These are phyloP conservation scores for Tragopan temminckii DNA, from an alignment of 2,797 vertebrate species.

Conservation along the genomic window DNA sequence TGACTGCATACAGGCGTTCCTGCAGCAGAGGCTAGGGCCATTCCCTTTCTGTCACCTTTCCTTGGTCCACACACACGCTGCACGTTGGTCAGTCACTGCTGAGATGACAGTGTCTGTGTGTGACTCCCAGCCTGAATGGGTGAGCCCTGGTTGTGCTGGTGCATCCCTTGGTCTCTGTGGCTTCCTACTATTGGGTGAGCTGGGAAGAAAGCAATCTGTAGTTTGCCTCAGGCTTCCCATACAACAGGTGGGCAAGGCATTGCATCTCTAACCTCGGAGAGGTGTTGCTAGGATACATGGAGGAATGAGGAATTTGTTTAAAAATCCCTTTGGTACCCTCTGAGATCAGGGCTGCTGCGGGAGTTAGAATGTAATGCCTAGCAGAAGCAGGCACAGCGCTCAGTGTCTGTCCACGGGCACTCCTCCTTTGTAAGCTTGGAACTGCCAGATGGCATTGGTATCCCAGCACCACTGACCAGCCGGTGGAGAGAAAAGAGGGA, in stretches of 20 bases:
- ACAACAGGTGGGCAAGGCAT: slow-evolving; percentile 36
- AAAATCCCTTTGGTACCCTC: background rate
- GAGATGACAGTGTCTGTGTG: rapidly evolving
- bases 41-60: background rate
- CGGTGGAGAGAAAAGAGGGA: background rate
- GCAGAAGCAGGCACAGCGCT: background rate
- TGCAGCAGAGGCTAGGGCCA: rapidly evolving
- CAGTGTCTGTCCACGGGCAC: rapidly evolving
- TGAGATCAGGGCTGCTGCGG: background rate
- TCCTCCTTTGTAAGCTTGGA: rapidly evolving
- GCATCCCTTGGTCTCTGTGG: background rate
- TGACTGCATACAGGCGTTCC: background rate
- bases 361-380: background rate
- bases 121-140: background rate
- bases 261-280: background rate
- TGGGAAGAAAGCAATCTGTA: background rate
- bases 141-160: rapidly evolving
- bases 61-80: rapidly evolving
- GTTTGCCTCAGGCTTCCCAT: background rate
- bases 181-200: rapidly evolving
- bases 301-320: background rate
- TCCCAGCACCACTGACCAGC: background rate
- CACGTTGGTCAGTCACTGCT: background rate
- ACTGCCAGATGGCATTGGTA: rapidly evolving
- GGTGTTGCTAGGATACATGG: slow-evolving; percentile 59